Conservation (phyloP, 2,113 vertebrate genomes). For the Symphodus melops region DNA sequence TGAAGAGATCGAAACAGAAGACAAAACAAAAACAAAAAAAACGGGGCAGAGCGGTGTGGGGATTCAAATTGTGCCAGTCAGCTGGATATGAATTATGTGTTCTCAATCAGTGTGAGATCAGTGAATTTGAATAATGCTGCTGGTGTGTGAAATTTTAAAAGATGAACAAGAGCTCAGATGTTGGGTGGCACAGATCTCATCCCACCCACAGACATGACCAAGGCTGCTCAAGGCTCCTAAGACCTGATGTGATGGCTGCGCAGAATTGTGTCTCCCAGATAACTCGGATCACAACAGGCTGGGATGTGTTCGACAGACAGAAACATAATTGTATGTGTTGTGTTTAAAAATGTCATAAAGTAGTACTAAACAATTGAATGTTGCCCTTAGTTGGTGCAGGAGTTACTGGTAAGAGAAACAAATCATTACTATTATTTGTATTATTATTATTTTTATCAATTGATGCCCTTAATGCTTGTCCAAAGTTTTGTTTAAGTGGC, state of each 20-base stretch:
- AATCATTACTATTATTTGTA: too few species aligned
- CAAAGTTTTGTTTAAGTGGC: too few species aligned
- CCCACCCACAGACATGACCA: conserved; percentile 37
- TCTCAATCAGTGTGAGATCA: conserved; percentile 44
- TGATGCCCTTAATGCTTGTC: too few species aligned
- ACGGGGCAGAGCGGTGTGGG: background rate
- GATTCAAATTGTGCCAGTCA: conserved; percentile 43
- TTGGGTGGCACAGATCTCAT: conserved; percentile 40
- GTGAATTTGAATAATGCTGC: conserved; percentile 47
- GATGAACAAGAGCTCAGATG: conserved; percentile 30
- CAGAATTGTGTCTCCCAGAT: conserved; percentile 33
- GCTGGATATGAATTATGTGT: conserved; percentile 48
- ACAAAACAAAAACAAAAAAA: background rate
- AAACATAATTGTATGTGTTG: conserved; percentile 5
- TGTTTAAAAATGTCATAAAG: conserved; percentile 1
- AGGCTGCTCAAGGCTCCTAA: conserved; percentile 24
- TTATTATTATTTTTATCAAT: too few species aligned
- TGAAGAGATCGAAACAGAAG: conserved; percentile 27
- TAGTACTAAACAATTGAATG: background rate
- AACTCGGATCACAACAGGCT: conserved; percentile 13
- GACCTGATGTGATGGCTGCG: conserved; percentile 10
- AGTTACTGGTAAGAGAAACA: too few species aligned
- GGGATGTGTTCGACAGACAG: background rate
- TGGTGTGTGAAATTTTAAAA: conserved; percentile 26
- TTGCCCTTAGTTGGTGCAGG: too few species aligned